Conservation (phyloP, 2,888 invertebrate genomes). For the Heteromyza rotundicornis region DNA sequence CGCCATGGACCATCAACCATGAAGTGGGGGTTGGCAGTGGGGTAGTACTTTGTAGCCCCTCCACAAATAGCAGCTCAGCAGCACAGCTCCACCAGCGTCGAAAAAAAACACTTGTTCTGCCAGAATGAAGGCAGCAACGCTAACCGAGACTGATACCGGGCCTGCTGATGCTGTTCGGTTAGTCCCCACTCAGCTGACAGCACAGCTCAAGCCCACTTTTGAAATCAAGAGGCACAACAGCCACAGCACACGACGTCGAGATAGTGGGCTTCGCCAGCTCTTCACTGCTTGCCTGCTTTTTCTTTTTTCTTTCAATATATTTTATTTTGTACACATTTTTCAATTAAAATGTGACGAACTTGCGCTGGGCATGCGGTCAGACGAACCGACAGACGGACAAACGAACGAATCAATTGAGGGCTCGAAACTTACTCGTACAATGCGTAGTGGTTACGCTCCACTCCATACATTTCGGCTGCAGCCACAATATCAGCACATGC, state of each 20-base stretch:
- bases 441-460: neutral
- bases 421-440: neutral
- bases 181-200: conserved; percentile 3
- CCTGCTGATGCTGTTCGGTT: neutral
- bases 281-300: too few relatives aligned
- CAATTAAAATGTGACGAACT: neutral
- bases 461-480: neutral
- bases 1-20: conserved; percentile 2
- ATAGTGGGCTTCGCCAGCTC: neutral
- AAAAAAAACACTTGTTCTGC: conserved; percentile 14
- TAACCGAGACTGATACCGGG: neutral
- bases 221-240: neutral
- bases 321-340: neutral
- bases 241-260: neutral
- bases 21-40: neutral
- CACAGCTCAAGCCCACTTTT: conserved; percentile 1
- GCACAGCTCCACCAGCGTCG: too few relatives aligned
- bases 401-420: neutral
- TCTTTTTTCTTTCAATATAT: too few relatives aligned
- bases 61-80: too few relatives aligned
- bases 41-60: neutral
- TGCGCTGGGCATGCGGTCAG: too few relatives aligned
- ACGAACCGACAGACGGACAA: too few relatives aligned
- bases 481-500: neutral
- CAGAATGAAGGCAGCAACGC: neutral